A percentile compares a stretch with the other conserved stretches of the same genome.
phyloP scores from a whole-genome alignment of 2,113 vertebrate species.

The Nanorana parkeri region DNA sequence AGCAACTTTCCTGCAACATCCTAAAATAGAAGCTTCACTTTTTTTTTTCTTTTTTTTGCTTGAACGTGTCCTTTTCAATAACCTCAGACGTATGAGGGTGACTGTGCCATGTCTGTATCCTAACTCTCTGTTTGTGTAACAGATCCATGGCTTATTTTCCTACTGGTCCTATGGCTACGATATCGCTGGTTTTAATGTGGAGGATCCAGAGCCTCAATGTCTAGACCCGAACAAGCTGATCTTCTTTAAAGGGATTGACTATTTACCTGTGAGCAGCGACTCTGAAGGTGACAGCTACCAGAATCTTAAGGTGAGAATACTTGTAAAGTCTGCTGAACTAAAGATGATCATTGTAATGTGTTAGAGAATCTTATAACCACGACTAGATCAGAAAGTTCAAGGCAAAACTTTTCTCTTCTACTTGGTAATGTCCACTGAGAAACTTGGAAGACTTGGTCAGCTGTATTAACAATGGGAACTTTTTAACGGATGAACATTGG shows the following conservation, averaged over 20 bases:
- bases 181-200: slow-evolving; percentile 64
- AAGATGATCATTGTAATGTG: too few relatives aligned
- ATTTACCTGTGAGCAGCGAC: slow-evolving; percentile 65
- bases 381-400: too few relatives aligned
- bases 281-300: slow-evolving; percentile 66
- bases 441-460: too few relatives aligned
- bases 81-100: not conserved
- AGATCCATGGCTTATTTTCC: slow-evolving; percentile 66
- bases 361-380: too few relatives aligned
- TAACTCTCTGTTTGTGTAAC: slow-evolving; percentile 11
- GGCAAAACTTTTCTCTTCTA: too few relatives aligned
- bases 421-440: too few relatives aligned
- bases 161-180: slow-evolving; percentile 63
- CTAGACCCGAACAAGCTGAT: slow-evolving; percentile 65
- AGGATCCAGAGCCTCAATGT: slow-evolving; percentile 58
- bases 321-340: too few relatives aligned
- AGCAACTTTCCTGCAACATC: too few relatives aligned
- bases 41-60: not conserved
- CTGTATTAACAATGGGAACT: too few relatives aligned
- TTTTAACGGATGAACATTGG: too few relatives aligned
- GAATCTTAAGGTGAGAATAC: slow-evolving; percentile 65
- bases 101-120: too few relatives aligned
- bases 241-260: slow-evolving; percentile 73
- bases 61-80: too few relatives aligned
- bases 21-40: not conserved